These are phyloP conservation scores for Leptosomus discolor DNA, from an alignment of 2,113 vertebrate species.

Conservation along the genomic window DNA sequence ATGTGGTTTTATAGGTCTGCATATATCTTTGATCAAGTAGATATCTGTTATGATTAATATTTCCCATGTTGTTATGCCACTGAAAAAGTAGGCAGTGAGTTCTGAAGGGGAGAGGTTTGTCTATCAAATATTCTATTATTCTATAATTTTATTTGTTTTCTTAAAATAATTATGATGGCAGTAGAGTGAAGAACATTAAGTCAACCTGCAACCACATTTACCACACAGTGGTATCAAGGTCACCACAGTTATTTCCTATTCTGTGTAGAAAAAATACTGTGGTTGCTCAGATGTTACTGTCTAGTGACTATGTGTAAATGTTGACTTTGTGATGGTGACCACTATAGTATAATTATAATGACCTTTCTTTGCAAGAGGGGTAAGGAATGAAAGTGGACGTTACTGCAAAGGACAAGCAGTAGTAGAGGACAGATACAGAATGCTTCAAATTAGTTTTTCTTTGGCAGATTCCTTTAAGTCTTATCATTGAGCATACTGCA, in stretches of 20 bases:
- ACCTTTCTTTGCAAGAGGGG: neutral
- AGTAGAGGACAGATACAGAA: neutral
- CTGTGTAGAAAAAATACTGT: neutral
- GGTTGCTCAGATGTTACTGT: neutral
- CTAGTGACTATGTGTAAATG: neutral
- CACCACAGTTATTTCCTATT: constrained; percentile 25
- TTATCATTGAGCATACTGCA: neutral
- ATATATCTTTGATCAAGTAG: neutral
- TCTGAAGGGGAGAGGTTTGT: neutral
- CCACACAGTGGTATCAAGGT: neutral
- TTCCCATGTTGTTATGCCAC: neutral
- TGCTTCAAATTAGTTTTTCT: neutral
- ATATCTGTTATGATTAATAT: neutral
- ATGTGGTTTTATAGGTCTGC: neutral
- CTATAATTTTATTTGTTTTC: neutral
- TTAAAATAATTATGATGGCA: neutral
- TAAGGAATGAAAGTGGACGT: neutral
- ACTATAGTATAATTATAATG: neutral
- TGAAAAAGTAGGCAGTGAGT: neutral
- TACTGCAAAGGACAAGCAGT: neutral
- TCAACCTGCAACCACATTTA: neutral
- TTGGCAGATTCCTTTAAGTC: neutral
- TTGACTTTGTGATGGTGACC: neutral
- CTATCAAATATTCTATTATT: neutral
- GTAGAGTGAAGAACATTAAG: neutral